phyloP scores from a whole-genome alignment of 1,140 invertebrate species.

The Drosophila biarmipes region DNA sequence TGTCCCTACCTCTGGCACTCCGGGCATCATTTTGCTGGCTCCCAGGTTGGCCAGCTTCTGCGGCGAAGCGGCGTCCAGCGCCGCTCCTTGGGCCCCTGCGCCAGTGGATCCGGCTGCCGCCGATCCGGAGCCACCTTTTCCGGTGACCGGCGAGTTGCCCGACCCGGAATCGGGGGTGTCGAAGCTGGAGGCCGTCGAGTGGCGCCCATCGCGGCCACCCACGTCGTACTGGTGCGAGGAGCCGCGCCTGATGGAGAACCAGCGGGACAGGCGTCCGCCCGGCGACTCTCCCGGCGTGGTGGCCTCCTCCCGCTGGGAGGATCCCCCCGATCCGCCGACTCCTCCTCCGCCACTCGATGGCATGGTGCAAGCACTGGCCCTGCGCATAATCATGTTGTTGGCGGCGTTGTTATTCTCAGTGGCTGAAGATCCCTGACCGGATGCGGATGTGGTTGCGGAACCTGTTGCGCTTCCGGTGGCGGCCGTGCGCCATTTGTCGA shows the following conservation, averaged over 20 bases:
- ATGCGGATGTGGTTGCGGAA: conserved; percentile 58
- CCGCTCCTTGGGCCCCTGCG: conserved; percentile 3
- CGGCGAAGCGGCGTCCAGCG: conserved; percentile 54
- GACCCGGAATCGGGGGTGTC: conserved; percentile 66
- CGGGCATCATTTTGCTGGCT: conserved; percentile 88
- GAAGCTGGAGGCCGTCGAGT: conserved; percentile 73
- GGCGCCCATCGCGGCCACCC: conserved; percentile 83
- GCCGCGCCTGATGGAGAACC: conserved; percentile 93
- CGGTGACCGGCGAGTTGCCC: background rate
- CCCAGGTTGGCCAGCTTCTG: conserved; percentile 66
- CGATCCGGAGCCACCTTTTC: background rate
- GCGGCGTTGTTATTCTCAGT: conserved; percentile 55
- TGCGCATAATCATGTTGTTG: conserved; percentile 69
- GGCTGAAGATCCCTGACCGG: conserved; percentile 17
- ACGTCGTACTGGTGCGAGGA: conserved; percentile 92
- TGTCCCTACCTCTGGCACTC: conserved; percentile 88
- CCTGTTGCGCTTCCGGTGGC: conserved; percentile 63
- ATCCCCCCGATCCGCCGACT: conserved; percentile 59
- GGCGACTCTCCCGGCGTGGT: conserved; percentile 87
- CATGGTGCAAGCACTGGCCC: conserved; percentile 80
- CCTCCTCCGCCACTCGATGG: conserved; percentile 75
- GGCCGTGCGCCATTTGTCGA: conserved; percentile 84
- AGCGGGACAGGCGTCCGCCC: conserved; percentile 90
- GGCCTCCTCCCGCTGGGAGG: conserved; percentile 63
- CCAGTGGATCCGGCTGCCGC: background rate